Conservation (phyloP, 1,140 invertebrate species). For the Drosophila eugracilis region DNA sequence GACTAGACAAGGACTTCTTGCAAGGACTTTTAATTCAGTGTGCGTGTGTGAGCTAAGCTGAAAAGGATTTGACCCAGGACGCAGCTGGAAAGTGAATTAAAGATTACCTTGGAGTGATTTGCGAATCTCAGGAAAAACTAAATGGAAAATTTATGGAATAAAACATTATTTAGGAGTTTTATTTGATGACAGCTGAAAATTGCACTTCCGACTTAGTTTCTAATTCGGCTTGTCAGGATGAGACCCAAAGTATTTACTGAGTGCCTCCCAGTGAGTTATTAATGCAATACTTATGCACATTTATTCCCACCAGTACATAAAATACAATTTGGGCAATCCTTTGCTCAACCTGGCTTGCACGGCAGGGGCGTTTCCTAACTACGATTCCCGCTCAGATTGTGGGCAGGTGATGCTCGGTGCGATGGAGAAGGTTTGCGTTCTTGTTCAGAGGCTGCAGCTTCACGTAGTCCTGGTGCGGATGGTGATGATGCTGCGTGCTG, state of each 20-base stretch:
- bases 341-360: constrained; percentile 26
- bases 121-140: neutral
- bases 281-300: constrained; percentile 46
- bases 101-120: constrained; percentile 24
- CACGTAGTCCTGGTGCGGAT: constrained; percentile 74
- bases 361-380: constrained; percentile 22
- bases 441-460: constrained; percentile 82
- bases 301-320: constrained; percentile 60
- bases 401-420: constrained; percentile 83
- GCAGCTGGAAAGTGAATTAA: constrained; percentile 32
- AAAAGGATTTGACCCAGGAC: constrained; percentile 23
- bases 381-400: constrained; percentile 63
- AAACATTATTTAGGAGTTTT: constrained; percentile 1
- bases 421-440: constrained; percentile 72
- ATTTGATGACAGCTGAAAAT: constrained; percentile 11
- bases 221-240: neutral
- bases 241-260: neutral
- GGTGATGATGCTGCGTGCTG: constrained; percentile 78
- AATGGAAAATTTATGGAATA: constrained; percentile 2
- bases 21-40: constrained; percentile 60
- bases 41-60: constrained; percentile 49
- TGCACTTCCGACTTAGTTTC: neutral
- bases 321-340: constrained; percentile 33
- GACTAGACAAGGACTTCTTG: constrained; percentile 14
- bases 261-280: constrained; percentile 13